Conservation (phyloP, 2,113 vertebrate genomes). For the Tetrax tetrax region DNA sequence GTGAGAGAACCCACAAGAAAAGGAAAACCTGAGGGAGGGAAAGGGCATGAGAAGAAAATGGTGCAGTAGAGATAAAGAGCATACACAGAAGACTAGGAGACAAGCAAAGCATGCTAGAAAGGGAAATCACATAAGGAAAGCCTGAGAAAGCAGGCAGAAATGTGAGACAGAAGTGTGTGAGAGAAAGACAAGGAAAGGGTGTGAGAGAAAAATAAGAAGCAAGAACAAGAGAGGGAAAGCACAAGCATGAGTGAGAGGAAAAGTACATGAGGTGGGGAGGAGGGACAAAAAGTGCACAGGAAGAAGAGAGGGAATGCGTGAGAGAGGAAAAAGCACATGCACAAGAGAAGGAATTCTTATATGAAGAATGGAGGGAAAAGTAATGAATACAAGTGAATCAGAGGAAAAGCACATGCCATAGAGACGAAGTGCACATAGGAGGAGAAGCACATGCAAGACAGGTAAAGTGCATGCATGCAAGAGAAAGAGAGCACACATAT, state of each 20-base stretch:
- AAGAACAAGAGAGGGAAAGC: background rate
- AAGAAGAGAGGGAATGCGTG: background rate
- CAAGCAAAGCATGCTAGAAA: background rate
- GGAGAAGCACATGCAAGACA: background rate
- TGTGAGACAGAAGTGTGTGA: background rate
- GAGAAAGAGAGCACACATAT: background rate
- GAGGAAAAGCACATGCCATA: background rate
- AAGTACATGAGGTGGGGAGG: background rate
- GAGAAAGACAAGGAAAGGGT: background rate
- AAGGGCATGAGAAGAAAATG: background rate
- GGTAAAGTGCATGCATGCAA: background rate
- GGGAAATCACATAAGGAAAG: background rate
- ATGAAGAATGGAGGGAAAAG: background rate
- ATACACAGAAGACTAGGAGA: background rate
- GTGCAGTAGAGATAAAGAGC: background rate
- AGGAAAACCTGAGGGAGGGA: background rate
- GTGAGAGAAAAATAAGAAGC: background rate
- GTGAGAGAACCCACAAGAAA: background rate
- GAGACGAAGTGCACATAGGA: background rate
- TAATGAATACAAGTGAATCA: background rate
- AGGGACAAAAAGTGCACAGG: background rate
- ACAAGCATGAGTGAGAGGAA: background rate
- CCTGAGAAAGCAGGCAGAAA: background rate
- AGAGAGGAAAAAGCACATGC: background rate
- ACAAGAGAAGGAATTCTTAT: background rate